Evolutionary conservation across 2,113 vertebrate genomes (phyloP).

Genomic region (Zosterops hypoxanthus): DNA sequence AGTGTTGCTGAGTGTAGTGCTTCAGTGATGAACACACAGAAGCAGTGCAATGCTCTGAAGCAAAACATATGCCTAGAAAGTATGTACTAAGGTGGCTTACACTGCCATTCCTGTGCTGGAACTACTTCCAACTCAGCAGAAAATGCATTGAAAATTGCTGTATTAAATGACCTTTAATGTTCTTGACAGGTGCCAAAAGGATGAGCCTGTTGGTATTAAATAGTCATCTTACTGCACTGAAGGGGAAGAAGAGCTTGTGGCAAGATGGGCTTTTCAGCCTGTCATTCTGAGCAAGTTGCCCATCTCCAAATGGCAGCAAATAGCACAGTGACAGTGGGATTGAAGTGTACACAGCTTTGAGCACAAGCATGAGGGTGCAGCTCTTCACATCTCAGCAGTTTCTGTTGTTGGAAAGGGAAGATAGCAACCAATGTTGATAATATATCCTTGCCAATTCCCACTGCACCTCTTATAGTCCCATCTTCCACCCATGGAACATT

Average conservation of each 20-base stretch:
- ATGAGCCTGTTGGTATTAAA: background rate
- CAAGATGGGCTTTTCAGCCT: background rate
- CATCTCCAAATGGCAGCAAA: background rate
- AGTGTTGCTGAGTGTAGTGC: background rate
- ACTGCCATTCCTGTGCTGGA: background rate
- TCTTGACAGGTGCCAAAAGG: background rate
- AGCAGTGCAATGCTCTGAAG: background rate
- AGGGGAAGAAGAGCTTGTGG: background rate
- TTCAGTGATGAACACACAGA: background rate
- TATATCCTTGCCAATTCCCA: background rate
- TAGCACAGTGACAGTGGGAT: background rate
- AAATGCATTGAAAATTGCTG: background rate
- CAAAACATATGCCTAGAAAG: background rate
- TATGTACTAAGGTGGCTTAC: background rate
- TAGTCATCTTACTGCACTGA: background rate
- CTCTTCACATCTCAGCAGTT: background rate
- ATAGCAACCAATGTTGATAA: background rate
- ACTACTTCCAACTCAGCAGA: background rate
- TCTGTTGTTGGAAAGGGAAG: background rate
- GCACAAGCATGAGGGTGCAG: background rate
- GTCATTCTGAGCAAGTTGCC: background rate
- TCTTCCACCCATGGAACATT: background rate
- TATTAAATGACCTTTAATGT: background rate
- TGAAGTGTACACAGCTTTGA: background rate
- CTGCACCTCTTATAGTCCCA: background rate